These are phyloP conservation scores for Pseudorhombus dupliciocellatus DNA, from an alignment of 2,113 vertebrate genomes.

Conservation along the genomic window DNA sequence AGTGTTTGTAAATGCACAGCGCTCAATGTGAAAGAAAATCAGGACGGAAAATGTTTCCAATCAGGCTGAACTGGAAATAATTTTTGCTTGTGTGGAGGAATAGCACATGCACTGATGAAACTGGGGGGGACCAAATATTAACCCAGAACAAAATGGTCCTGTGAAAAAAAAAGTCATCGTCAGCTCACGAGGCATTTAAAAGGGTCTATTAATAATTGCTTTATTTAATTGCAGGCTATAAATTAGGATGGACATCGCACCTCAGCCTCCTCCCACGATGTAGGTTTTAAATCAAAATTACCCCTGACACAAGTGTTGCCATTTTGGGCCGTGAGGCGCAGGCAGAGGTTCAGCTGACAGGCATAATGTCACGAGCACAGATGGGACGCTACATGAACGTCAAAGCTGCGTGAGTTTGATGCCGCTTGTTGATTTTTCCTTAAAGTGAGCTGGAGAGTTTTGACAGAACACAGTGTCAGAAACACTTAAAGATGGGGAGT, in stretches of 20 bases:
- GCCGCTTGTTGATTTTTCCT: neutral
- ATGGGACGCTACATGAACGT: neutral
- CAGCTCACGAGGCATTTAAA: too few relatives aligned
- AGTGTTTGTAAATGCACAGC: constrained; percentile 40
- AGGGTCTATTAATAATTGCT: too few relatives aligned
- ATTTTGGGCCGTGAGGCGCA: neutral
- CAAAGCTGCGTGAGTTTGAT: neutral
- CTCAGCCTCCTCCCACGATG: too few relatives aligned
- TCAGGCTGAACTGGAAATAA: constrained; percentile 21
- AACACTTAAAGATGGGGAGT: neutral
- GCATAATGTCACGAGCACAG: neutral
- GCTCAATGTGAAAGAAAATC: constrained; percentile 16
- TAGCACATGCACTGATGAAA: constrained; percentile 2
- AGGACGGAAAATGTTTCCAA: constrained; percentile 23
- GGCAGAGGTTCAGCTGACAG: neutral
- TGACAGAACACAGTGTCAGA: too few relatives aligned
- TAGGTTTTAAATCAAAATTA: too few relatives aligned
- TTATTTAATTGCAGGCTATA: too few relatives aligned
- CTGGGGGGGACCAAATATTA: neutral
- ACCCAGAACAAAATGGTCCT: neutral
- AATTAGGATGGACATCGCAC: too few relatives aligned
- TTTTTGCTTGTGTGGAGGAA: constrained; percentile 39
- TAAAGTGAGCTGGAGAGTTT: neutral
- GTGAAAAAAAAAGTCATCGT: too few relatives aligned
- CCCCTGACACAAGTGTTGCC: too few relatives aligned